Conservation (phyloP, 1,140 invertebrate genomes). For the Drosophila sp. region DNA sequence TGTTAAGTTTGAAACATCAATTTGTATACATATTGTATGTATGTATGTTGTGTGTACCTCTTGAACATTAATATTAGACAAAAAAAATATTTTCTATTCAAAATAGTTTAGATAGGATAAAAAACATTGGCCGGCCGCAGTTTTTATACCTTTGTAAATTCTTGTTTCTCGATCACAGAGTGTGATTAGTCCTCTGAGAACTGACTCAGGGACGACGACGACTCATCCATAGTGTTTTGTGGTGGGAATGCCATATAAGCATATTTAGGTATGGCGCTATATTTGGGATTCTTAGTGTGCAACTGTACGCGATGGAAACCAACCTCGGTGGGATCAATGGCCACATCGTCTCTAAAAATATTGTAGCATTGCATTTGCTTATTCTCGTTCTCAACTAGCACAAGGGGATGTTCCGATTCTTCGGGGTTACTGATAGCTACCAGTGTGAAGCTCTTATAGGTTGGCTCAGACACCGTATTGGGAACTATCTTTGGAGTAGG, state of each 20-base stretch:
- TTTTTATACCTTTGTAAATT: neutral
- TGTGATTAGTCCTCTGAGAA: neutral
- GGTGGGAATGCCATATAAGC: neutral
- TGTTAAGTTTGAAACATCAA: neutral
- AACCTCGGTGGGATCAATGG: neutral
- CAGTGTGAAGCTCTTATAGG: neutral
- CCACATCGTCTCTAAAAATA: neutral
- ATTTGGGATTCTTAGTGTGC: neutral
- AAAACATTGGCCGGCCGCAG: neutral
- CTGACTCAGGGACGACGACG: too few species aligned
- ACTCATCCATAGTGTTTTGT: neutral
- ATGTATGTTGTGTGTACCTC: neutral
- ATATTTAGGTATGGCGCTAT: neutral
- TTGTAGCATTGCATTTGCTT: constrained; percentile 1
- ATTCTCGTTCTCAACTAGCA: neutral
- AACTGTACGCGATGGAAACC: neutral
- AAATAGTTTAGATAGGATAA: neutral
- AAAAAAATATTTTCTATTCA: neutral
- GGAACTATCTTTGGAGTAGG: neutral
- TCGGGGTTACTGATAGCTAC: neutral
- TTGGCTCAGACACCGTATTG: neutral
- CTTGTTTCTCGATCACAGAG: neutral
- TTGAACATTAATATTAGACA: neutral
- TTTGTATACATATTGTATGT: neutral
- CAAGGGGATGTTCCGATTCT: neutral